Conservation (phyloP, 2,113 vertebrate species). For the Sinocyclocheilus rhinocerous region DNA sequence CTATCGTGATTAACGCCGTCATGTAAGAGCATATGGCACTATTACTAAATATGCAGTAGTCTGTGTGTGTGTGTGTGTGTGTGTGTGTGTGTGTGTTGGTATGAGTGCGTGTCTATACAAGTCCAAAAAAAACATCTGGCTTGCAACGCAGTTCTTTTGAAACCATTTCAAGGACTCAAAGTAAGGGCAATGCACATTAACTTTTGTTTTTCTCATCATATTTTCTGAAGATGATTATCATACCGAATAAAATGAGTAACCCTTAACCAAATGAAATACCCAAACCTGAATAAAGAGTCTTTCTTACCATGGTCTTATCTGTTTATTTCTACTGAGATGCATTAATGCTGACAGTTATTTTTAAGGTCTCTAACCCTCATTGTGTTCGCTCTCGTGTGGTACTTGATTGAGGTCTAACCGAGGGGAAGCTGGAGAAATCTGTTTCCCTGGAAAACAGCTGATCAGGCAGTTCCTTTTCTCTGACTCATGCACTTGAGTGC, state of each 20-base stretch:
- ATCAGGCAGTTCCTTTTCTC: constrained; percentile 25
- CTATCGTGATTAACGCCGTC: constrained; percentile 30
- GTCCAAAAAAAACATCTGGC: background rate
- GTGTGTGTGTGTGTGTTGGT: background rate
- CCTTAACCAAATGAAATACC: constrained; percentile 33
- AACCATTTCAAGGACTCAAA: background rate
- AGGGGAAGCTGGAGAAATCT: constrained; percentile 48
- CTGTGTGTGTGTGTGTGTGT: no score
- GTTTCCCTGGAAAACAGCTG: constrained; percentile 40
- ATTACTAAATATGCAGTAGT: constrained; percentile 53
- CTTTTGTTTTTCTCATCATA: no score
- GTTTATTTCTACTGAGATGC: constrained; percentile 4
- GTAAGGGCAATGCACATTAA: background rate
- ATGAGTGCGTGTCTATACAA: constrained; percentile 11
- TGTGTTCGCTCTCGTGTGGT: constrained; percentile 4
- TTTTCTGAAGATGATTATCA: background rate
- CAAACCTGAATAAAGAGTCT: constrained; percentile 35
- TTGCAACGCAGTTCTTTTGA: constrained; percentile 53
- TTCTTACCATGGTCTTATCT: constrained; percentile 15
- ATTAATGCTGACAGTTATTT: constrained; percentile 35
- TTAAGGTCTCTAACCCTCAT: constrained; percentile 18
- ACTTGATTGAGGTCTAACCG: constrained; percentile 7
- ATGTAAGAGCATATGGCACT: constrained; percentile 50
- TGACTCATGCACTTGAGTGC: constrained; percentile 27
- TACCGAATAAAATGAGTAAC: background rate